Conservation (phyloP, 2,888 invertebrate species). For the Orthonevra nobilis region DNA sequence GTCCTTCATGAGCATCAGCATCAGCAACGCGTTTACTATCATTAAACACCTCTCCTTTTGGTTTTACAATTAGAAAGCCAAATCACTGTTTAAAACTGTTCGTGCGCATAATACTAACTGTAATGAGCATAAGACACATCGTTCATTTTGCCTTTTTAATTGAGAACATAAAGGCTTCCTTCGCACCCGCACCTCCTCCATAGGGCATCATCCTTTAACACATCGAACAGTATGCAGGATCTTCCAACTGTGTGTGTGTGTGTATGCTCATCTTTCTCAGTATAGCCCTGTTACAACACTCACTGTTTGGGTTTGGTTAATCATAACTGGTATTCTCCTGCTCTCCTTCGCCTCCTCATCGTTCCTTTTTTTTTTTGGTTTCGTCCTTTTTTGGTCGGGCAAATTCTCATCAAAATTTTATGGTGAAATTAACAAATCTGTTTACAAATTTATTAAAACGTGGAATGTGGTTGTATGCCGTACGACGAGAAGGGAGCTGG, state of each 20-base stretch:
- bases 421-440: conserved; percentile 80
- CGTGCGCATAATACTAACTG: conserved; percentile 66
- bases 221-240: conserved; percentile 2
- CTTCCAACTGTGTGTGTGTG: conserved; percentile 19
- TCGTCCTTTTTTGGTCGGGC: conserved; percentile 71
- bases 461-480: conserved; percentile 64
- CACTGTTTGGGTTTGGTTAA: conserved; percentile 62
- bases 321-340: conserved; percentile 46
- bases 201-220: not conserved
- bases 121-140: conserved; percentile 69
- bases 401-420: conserved; percentile 80
- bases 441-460: conserved; percentile 80
- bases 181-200: not conserved
- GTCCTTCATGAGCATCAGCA: not conserved
- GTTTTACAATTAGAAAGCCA: conserved; percentile 63
- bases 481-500: conserved; percentile 55
- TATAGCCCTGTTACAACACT: conserved; percentile 48
- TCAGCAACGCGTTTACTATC: not conserved
- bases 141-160: conserved; percentile 68
- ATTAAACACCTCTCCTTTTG: conserved; percentile 56
- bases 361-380: conserved; percentile 9
- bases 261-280: conserved; percentile 42
- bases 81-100: conserved; percentile 68
- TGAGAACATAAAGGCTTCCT: conserved; percentile 61
- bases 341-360: conserved; percentile 1